Evolutionary conservation across 2,888 invertebrate genomes (phyloP).

Genomic region (Ceriagrion tenellum): DNA sequence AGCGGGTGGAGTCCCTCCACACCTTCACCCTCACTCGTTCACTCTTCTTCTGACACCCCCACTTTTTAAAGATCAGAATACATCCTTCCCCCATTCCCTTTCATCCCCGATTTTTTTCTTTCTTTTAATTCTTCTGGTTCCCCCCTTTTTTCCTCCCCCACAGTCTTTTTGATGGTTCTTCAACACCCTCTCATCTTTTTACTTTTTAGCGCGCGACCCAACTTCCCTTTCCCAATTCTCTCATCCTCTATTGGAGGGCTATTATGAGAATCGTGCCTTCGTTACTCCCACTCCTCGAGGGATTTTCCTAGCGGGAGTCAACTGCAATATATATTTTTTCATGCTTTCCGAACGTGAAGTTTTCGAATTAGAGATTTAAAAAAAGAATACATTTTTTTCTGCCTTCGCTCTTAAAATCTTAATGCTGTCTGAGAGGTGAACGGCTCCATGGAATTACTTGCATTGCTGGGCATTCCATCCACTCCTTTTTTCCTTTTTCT

Average conservation of each 20-base stretch:
- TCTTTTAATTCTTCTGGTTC: slow-evolving; percentile 21
- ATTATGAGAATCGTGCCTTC: slow-evolving; percentile 56
- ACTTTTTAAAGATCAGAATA: background rate
- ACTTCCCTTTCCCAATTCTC: background rate
- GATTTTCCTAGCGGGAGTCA: slow-evolving; percentile 30
- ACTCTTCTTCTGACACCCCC: background rate
- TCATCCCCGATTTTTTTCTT: background rate
- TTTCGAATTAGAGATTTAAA: slow-evolving; percentile 35
- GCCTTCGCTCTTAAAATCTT: background rate
- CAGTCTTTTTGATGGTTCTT: slow-evolving; percentile 6
- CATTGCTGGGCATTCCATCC: slow-evolving; percentile 6
- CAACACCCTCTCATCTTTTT: slow-evolving; percentile 40
- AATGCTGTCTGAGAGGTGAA: slow-evolving; percentile 35
- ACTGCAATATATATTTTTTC: background rate
- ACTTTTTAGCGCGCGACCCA: slow-evolving; percentile 2
- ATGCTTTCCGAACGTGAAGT: background rate
- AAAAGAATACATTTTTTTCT: slow-evolving; percentile 1
- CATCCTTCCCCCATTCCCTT: background rate
- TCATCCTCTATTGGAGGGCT: slow-evolving; percentile 50
- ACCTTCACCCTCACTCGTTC: background rate
- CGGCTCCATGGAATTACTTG: slow-evolving; percentile 26
- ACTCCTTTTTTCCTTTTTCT: background rate
- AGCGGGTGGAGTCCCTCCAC: background rate
- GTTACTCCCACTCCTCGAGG: slow-evolving; percentile 34
- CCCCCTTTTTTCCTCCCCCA: background rate